Evolutionary conservation across 2,797 vertebrate species (phyloP).

Genomic region (Etheostoma perlongum): DNA sequence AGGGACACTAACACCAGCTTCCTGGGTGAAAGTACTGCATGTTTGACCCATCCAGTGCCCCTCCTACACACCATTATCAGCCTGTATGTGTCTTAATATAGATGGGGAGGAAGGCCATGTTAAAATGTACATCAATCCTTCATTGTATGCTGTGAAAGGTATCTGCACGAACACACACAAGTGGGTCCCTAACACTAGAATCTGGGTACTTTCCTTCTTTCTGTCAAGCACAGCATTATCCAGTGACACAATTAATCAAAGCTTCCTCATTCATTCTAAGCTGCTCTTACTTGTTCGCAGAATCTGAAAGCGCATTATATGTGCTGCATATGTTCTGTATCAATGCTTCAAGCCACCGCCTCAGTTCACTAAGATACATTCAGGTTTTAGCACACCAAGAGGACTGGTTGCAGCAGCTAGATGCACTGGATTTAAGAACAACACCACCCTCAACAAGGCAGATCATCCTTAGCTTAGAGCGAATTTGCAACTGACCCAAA

Average conservation of each 20-base stretch:
- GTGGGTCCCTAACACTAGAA: background rate
- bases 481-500: conserved; percentile 70
- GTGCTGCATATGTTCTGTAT: too few relatives aligned
- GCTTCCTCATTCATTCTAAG: background rate
- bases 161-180: background rate
- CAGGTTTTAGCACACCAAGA: background rate
- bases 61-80: too few relatives aligned
- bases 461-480: conserved; percentile 47
- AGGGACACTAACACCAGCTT: too few relatives aligned
- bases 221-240: background rate
- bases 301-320: too few relatives aligned
- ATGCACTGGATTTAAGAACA: conserved; percentile 27
- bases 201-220: background rate
- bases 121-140: too few relatives aligned
- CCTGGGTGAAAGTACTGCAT: too few relatives aligned
- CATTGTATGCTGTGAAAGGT: background rate
- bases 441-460: conserved; percentile 24
- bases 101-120: too few relatives aligned
- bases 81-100: too few relatives aligned
- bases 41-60: too few relatives aligned
- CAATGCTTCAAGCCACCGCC: background rate
- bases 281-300: background rate
- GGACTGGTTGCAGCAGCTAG: conserved; percentile 30
- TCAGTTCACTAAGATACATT: conserved; percentile 9
- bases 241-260: background rate